Conservation (phyloP, 2,888 invertebrate genomes). For the Argyresthia goedartella region DNA sequence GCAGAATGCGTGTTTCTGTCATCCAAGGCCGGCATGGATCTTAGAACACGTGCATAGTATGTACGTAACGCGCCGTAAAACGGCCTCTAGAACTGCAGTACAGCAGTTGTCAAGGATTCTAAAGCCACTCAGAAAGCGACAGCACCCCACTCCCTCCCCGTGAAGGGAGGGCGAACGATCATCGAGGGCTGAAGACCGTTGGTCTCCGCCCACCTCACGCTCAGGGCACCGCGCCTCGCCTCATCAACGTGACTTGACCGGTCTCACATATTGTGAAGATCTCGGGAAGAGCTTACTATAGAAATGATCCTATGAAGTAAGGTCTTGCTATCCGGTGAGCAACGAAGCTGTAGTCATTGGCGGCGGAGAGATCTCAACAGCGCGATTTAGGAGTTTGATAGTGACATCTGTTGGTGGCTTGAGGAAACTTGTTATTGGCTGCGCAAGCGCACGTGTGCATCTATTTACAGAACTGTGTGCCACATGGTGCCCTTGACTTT, state of each 20-base stretch:
- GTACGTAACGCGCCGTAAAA: too few relatives aligned
- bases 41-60: too few relatives aligned
- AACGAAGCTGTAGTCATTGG: neutral
- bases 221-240: conserved; percentile 23
- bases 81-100: too few relatives aligned
- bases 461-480: too few relatives aligned
- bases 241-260: conserved; percentile 19
- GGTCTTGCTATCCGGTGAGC: conserved; percentile 12
- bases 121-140: conserved; percentile 18
- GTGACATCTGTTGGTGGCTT: neutral
- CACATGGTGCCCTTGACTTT: too few relatives aligned
- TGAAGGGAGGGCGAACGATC: conserved; percentile 19
- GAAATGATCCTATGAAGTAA: conserved; percentile 25
- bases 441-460: too few relatives aligned
- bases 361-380: neutral
- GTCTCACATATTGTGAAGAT: conserved; percentile 17
- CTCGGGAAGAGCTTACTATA: conserved; percentile 21
- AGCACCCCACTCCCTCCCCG: conserved; percentile 16
- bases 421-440: too few relatives aligned
- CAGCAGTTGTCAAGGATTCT: neutral
- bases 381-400: neutral
- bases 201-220: conserved; percentile 21
- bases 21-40: too few relatives aligned
- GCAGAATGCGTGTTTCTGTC: too few relatives aligned
- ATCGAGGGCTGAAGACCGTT: conserved; percentile 17